Percentiles rank a stretch among this genome's conserved stretches.
phyloP scores from a whole-genome alignment of 53 echinoderm and acorn worm species.

The Mesocentrotus franciscanus region DNA sequence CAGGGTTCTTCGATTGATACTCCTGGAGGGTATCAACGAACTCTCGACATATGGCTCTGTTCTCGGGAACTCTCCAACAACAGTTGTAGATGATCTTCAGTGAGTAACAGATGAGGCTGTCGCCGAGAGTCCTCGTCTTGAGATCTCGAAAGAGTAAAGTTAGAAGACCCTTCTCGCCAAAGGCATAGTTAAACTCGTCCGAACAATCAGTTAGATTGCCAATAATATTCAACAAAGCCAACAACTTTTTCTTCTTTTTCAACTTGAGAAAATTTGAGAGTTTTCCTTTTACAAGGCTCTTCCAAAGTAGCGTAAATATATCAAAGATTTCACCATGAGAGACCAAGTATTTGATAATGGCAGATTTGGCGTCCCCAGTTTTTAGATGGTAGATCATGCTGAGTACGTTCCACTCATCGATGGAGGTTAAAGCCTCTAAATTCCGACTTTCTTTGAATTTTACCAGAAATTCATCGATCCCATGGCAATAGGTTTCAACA shows the following conservation, averaged over 20 bases:
- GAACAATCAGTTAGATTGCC: neutral
- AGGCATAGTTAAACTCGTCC: neutral
- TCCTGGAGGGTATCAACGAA: slow-evolving; percentile 28
- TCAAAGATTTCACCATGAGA: neutral
- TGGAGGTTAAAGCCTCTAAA: neutral
- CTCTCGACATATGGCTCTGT: slow-evolving; percentile 6
- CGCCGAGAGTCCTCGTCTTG: no score
- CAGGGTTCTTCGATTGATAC: neutral
- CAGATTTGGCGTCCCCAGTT: no score
- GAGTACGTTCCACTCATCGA: neutral
- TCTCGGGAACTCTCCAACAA: slow-evolving; percentile 53
- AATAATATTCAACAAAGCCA: neutral
- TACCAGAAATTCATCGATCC: neutral
- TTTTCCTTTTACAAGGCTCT: neutral
- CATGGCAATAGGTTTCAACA: neutral
- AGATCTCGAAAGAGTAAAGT: neutral
- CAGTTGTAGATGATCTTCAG: slow-evolving; percentile 33
- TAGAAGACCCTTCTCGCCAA: neutral
- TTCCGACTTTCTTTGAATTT: slow-evolving; percentile 1
- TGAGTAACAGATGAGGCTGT: neutral
- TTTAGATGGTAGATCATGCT: neutral
- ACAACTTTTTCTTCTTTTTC: neutral
- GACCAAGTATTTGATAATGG: neutral
- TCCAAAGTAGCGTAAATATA: neutral
- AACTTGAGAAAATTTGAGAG: neutral